Base-by-base conservation (phyloP, 1,140 invertebrate species). In the Orussus abietinus region DNA sequence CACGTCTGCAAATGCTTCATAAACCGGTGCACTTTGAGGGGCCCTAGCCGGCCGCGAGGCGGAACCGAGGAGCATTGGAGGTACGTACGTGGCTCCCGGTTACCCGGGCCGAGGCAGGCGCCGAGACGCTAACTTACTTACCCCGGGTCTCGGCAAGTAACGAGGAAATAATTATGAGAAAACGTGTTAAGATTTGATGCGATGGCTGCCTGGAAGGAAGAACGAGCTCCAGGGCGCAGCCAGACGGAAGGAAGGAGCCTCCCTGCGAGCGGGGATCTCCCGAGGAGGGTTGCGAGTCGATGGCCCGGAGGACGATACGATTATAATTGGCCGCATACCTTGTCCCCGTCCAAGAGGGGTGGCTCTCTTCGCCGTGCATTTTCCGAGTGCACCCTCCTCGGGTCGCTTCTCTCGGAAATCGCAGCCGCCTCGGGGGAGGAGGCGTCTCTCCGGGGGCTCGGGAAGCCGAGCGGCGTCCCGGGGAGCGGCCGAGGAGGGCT, bases 1-100 rank as follows among this genome's bases (percentile, higher is more conserved):
- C 59, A 60, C 58, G 56, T 62, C 49, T 49, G 41, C 50, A 44
- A 59, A 62, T 52, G 57, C 55, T 63, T 59, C 55, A 62, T 62
- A 62, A 66, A 63, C 50, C 51, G 53, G 51, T 49, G 37, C 53
- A 41, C 42, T 33, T 43, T 20, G 11, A 30, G 25, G 31, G 38
- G 18, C 19, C 10, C 21, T 11, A 42, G 28, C 17, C 34, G n/a
- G 17, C 22, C 12, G 11, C 33, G 20, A n/a, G 18, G 3, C n/a
- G 13, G 17, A 11, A 21, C n/a, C 4, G 10, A n/a, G 17, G 38
- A n/a, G 9, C 13, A 19, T 38, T 42, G 19, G 6, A 22, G 17
- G 22, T 5, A 32, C 11, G 11, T 31, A 34, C 25, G 29, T 38
- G 34, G 22, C 5, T 31, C 35, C 37, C 10, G 14, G 12, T 18